phyloP scores from a whole-genome alignment of 2,797 vertebrate species.

The Melanotaenia trifasciata region DNA sequence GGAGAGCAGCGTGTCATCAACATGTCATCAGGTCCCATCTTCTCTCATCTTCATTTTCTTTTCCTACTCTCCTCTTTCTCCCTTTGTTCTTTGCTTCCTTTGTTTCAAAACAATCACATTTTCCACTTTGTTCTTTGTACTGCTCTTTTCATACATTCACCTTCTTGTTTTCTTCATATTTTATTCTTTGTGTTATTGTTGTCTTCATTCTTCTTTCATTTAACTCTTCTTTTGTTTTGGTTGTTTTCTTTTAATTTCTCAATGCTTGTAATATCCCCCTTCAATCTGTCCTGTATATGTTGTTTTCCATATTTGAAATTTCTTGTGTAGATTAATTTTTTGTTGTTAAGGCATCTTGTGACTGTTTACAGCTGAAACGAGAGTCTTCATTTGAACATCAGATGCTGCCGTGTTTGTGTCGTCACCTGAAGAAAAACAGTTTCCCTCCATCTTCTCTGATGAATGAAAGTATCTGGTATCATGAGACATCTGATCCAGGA shows the following conservation, averaged over 20 bases:
- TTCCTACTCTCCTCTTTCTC: constrained; percentile 13
- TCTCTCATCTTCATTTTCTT: constrained; percentile 28
- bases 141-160: rapidly evolving
- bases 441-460: constrained; percentile 34
- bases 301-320: background rate
- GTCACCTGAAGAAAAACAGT: constrained; percentile 18
- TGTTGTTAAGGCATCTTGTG: background rate
- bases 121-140: background rate
- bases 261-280: background rate
- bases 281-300: background rate
- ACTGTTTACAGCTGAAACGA: background rate
- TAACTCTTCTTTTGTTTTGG: background rate
- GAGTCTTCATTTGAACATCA: background rate
- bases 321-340: background rate
- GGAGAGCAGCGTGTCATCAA: constrained; percentile 34
- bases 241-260: background rate
- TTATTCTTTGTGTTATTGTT: background rate
- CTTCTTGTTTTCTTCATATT: background rate
- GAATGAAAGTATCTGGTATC: constrained; percentile 44
- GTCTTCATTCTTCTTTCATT: rapidly evolving
- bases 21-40: constrained; percentile 16
- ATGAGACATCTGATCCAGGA: constrained; percentile 41
- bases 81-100: constrained; percentile 18
- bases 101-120: background rate
- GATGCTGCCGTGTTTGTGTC: constrained; percentile 2